A percentile compares a stretch with the other conserved stretches of the same genome.
phyloP scores from a whole-genome alignment of 2,888 invertebrate species.

The Maniola hyperantus region DNA sequence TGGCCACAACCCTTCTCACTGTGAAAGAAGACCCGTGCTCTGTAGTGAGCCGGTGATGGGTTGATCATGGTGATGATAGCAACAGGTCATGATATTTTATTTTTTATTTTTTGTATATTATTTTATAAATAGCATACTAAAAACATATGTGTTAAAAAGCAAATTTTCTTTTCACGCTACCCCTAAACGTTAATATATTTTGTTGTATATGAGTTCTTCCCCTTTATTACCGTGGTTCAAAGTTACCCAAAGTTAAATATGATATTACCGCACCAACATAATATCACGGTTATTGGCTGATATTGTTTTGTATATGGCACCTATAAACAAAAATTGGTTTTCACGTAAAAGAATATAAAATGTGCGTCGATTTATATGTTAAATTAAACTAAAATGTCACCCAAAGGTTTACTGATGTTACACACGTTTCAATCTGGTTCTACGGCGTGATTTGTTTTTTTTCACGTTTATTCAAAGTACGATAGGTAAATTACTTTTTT shows the following conservation, averaged over 20 bases:
- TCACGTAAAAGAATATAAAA: slow-evolving; percentile 14
- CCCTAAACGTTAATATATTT: slow-evolving; percentile 18
- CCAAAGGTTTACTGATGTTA: slow-evolving; percentile 23
- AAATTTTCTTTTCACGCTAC: background rate
- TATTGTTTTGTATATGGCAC: slow-evolving; percentile 38
- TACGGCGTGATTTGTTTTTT: slow-evolving; percentile 25
- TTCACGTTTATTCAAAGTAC: background rate
- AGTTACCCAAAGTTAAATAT: slow-evolving; percentile 43
- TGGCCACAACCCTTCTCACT: too few species aligned
- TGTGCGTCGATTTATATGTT: slow-evolving; percentile 21
- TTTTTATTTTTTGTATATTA: background rate
- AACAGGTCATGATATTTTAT: too few species aligned
- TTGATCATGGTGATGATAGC: too few species aligned
- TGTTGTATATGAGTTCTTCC: slow-evolving; percentile 8
- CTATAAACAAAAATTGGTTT: slow-evolving; percentile 24
- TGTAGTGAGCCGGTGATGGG: too few species aligned
- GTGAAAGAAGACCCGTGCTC: too few species aligned
- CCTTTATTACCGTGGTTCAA: slow-evolving; percentile 33
- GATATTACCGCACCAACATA: slow-evolving; percentile 34
- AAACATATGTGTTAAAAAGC: background rate
- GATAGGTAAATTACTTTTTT: background rate
- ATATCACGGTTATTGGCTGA: slow-evolving; percentile 36
- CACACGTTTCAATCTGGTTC: slow-evolving; percentile 25
- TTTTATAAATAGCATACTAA: background rate
- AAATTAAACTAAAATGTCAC: slow-evolving; percentile 27